phyloP scores from a whole-genome alignment of 2,113 vertebrate genomes.

The Excalfactoria chinensis region DNA sequence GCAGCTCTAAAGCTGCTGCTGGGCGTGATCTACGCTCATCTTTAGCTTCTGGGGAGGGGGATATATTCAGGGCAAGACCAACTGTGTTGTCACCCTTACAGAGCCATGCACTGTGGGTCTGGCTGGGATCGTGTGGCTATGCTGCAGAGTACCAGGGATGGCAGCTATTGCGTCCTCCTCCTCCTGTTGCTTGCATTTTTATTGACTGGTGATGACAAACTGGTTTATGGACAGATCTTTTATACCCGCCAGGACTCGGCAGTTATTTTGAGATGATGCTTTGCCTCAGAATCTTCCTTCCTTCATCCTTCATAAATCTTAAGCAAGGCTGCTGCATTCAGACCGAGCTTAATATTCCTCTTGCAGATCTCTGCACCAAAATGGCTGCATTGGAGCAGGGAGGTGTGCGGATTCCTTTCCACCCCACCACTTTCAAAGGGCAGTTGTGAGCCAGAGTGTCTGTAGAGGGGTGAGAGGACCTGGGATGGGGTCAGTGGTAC shows the following conservation, averaged over 20 bases:
- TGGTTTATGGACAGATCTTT: conserved; percentile 74
- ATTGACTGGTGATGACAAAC: conserved; percentile 71
- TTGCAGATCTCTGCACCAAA: conserved; percentile 76
- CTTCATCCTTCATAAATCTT: conserved; percentile 77
- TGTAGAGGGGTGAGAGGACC: not conserved
- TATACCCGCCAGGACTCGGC: conserved; percentile 63
- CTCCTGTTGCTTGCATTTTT: conserved; percentile 33
- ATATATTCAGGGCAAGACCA: accelerated
- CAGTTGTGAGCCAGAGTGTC: not conserved
- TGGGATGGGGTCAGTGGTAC: accelerated
- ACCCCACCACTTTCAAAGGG: not conserved
- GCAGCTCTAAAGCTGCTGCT: not conserved
- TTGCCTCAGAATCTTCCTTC: conserved; percentile 71
- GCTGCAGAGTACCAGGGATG: not conserved
- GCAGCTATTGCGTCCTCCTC: not conserved
- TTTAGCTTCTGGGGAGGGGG: not conserved
- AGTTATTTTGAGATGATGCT: conserved; percentile 74
- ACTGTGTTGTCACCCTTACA: accelerated
- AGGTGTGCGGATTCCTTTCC: not conserved
- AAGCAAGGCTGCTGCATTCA: conserved; percentile 70
- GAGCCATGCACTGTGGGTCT: not conserved
- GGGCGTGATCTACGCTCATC: accelerated
- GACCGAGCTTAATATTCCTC: conserved; percentile 74
- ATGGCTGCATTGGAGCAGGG: conserved; percentile 37
- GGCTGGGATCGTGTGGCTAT: accelerated